Base-by-base conservation (phyloP, 2,888 invertebrate species). In the Nymphalis polychloros region DNA sequence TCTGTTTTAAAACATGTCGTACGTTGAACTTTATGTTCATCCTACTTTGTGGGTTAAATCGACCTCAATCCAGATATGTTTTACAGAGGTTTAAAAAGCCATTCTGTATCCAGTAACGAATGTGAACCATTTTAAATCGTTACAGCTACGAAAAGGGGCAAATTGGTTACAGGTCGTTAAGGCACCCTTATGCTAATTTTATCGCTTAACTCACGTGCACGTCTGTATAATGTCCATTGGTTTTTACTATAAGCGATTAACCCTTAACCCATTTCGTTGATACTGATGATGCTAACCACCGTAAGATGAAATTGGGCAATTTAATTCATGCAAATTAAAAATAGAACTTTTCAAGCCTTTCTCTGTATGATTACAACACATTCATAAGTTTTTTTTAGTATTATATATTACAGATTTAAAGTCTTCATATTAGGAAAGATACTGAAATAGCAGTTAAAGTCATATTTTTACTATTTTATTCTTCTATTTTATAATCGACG, bases 121-220 rank as follows among this genome's bases (percentile, higher is more conserved):
- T 57, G 41, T 47, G 55, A 50, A 23, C 41, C 63, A 57, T 63
- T 63, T 63, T 68, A 57, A 63, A 66, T 52, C 49, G 65, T 61
- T 52, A 55, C 63, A 63, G 48, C 61, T 46, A 60, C 59, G 63
- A 69, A 67, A 63, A 63, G 59, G 64, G 57, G 53, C 64, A 67
- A 69, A 68, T 72, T 71, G 71, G 62, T 65, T 63, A 57, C 53
- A 59, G 64, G 70, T 68, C 65, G 68, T 73, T 71, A 73, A 72
- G 61, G 71, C 63, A 69, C 59, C 61, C 69, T 73, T 69, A 71
- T 69, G 72, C 47, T 72, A 72, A 73, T 72, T 73, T 73, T 69
- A 72, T 71, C 59, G 55, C 68, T 64, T 31, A 60, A 64, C 64
- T 66, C 69, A 27, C 53, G 52, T 64, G 61, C 59, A 66, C 64